Evolutionary conservation across 2,797 vertebrate genomes (phyloP).

Genomic region (Aplochiton taeniatus): DNA sequence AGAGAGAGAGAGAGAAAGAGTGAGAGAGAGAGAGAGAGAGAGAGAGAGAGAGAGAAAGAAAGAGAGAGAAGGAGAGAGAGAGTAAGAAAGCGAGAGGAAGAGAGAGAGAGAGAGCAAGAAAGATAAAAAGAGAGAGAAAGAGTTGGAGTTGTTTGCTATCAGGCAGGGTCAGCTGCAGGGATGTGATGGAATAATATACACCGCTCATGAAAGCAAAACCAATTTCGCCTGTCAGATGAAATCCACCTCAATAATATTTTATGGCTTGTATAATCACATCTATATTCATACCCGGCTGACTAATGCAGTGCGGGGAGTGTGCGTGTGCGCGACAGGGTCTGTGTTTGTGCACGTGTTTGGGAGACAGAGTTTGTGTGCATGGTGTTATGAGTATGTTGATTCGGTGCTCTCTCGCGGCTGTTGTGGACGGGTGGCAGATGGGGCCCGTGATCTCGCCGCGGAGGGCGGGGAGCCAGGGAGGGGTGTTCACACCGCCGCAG

Average conservation of each 20-base stretch:
- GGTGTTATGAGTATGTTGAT: neutral
- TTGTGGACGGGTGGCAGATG: too few species aligned
- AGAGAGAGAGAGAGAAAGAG: too few species aligned
- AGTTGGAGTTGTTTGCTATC: slow-evolving; percentile 37
- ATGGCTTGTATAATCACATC: slow-evolving; percentile 45
- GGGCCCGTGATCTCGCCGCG: too few species aligned
- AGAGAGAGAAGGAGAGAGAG: slow-evolving; percentile 4
- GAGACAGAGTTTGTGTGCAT: neutral
- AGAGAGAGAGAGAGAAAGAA: slow-evolving; percentile 43
- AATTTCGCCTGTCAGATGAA: slow-evolving; percentile 59
- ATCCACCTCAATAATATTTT: slow-evolving; percentile 57
- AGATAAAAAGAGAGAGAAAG: too few species aligned
- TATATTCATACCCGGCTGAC: slow-evolving; percentile 33
- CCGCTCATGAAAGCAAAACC: slow-evolving; percentile 61
- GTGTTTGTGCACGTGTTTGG: neutral
- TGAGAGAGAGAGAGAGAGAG: too few species aligned
- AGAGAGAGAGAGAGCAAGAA: too few species aligned
- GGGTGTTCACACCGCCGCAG: too few species aligned
- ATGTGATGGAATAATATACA: slow-evolving; percentile 32
- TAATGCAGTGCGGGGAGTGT: neutral
- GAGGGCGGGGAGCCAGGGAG: too few species aligned
- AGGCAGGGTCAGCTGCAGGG: slow-evolving; percentile 16
- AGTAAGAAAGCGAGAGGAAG: too few species aligned
- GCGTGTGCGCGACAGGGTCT: slow-evolving; percentile 8
- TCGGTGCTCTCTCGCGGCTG: too few species aligned